Conservation (phyloP, 2,888 invertebrate species). For the Drosophila quasianomalipes region DNA sequence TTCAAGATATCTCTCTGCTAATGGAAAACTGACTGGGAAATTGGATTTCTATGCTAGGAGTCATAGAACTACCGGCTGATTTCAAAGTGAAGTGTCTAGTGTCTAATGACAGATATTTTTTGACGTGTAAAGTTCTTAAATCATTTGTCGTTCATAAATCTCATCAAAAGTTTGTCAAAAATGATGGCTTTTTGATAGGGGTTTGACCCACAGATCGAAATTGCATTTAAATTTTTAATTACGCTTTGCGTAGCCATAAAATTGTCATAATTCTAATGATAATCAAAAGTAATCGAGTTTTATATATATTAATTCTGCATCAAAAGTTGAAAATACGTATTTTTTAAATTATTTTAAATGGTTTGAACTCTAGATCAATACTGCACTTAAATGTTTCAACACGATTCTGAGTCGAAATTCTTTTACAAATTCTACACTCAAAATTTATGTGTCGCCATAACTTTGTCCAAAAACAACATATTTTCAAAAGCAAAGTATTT, state of each 20-base stretch:
- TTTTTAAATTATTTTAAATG: no score
- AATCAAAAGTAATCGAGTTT: not conserved
- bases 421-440: no score
- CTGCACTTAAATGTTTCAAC: not conserved
- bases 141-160: not conserved
- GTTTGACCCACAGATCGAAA: no score
- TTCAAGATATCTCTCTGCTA: conserved; percentile 25
- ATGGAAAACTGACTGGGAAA: conserved; percentile 5
- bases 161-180: not conserved
- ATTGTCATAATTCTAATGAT: not conserved
- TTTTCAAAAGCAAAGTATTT: not conserved
- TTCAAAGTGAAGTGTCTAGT: not conserved
- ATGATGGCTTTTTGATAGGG: no score
- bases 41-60: not conserved
- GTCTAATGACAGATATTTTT: not conserved
- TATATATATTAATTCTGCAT: no score
- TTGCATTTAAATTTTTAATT: no score
- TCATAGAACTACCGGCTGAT: not conserved
- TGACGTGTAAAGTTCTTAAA: not conserved
- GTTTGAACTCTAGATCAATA: not conserved
- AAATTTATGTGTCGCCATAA: no score
- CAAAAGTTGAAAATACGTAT: no score
- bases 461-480: not conserved
- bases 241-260: no score
- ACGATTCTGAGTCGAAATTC: not conserved